Percentiles rank a stretch among this genome's conserved stretches.
Conservation (phyloP, 2,888 invertebrate genomes). For the Eledona agricola region DNA sequence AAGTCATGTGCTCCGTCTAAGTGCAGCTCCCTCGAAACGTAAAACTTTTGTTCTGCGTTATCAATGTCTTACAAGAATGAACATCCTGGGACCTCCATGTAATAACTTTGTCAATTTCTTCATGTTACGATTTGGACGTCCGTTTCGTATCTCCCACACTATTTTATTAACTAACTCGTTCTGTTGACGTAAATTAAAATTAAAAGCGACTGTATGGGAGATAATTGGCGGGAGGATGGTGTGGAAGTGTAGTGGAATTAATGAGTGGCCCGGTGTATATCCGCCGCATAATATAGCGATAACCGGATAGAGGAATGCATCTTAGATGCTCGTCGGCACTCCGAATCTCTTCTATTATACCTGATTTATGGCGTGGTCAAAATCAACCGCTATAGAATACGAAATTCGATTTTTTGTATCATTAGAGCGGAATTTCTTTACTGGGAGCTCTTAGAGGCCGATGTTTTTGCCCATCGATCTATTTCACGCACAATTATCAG, state of each 20-base stretch:
- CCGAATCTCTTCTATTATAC: slow-evolving; percentile 34
- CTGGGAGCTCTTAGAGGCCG: slow-evolving; percentile 4
- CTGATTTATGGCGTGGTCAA: slow-evolving; percentile 30
- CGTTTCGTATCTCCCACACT: too few species aligned
- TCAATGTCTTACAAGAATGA: too few species aligned
- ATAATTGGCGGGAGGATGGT: slow-evolving; percentile 28
- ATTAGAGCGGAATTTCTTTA: slow-evolving; percentile 18
- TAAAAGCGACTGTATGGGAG: slow-evolving; percentile 17
- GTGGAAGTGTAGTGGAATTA: slow-evolving; percentile 33
- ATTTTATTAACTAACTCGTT: too few species aligned
- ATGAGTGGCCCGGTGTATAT: slow-evolving; percentile 35
- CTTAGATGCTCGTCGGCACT: slow-evolving; percentile 26
- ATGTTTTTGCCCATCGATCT: slow-evolving; percentile 6
- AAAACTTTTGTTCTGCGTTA: too few species aligned
- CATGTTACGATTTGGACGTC: too few species aligned
- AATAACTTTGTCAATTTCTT: too few species aligned
- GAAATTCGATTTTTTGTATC: slow-evolving; percentile 23
- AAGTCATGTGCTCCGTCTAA: too few species aligned
- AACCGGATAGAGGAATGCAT: slow-evolving; percentile 45
- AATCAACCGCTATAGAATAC: slow-evolving; percentile 29
- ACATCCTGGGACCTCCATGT: too few species aligned
- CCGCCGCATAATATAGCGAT: slow-evolving; percentile 44
- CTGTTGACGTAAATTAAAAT: too few species aligned
- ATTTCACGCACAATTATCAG: too few species aligned
- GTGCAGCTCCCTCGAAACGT: too few species aligned